phyloP scores from a whole-genome alignment of 92 coral and sea anemone genomes.

The Chrysogorgia sp. region DNA sequence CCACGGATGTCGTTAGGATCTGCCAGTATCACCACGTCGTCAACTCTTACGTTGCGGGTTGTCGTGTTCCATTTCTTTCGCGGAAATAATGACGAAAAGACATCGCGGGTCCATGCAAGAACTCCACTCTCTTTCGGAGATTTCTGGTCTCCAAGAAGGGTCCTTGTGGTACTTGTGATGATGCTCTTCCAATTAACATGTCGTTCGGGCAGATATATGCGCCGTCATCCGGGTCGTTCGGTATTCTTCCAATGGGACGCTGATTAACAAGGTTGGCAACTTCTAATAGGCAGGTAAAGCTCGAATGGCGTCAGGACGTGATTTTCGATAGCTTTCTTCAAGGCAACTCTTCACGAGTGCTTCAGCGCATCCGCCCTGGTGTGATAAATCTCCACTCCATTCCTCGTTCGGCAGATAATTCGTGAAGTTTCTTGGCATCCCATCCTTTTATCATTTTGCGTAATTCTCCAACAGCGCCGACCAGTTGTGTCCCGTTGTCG shows the following conservation, averaged over 20 bases:
- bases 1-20: conserved; percentile 5
- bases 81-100: not conserved
- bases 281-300: not conserved
- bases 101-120: conserved; percentile 16
- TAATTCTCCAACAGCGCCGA: not conserved
- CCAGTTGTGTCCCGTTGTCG: no score
- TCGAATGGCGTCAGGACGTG: no score
- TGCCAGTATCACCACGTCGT: no score
- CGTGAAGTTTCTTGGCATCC: no score
- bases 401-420: not conserved
- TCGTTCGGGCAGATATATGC: no score
- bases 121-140: not conserved
- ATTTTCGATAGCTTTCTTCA: conserved; percentile 11
- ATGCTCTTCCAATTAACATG: no score
- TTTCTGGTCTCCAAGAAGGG: not conserved
- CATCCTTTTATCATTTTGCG: conserved; percentile 11
- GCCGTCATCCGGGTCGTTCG: no score
- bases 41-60: not conserved
- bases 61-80: conserved; percentile 13
- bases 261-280: no score
- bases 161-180: no score
- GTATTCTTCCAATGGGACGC: no score
- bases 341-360: no score
- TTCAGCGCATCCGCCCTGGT: not conserved
- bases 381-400: conserved; percentile 3